Evolutionary conservation across 2,113 vertebrate genomes (phyloP).

Genomic region (Xiphias gladius): DNA sequence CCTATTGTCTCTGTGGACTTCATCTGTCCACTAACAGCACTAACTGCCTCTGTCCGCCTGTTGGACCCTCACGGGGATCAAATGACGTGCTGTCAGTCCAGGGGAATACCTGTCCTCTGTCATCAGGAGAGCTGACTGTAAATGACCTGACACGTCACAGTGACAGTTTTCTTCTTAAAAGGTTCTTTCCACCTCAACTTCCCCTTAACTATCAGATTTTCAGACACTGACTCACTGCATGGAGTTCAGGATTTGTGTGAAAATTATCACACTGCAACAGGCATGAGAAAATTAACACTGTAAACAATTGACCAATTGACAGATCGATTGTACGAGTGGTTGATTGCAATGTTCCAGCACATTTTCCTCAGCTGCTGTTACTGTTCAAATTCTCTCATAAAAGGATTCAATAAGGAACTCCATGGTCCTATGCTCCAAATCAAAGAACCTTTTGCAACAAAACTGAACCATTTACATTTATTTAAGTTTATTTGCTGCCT

Average conservation of each 20-base stretch:
- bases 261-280: conserved; percentile 12
- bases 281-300: conserved; percentile 18
- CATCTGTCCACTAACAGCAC: conserved; percentile 40
- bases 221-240: conserved; percentile 50
- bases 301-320: conserved; percentile 35
- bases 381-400: background rate
- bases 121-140: background rate
- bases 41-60: conserved; percentile 49
- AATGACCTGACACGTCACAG: conserved; percentile 21
- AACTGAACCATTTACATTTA: background rate
- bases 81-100: conserved; percentile 46
- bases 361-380: background rate
- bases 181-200: conserved; percentile 81
- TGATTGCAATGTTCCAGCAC: background rate
- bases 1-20: conserved; percentile 41
- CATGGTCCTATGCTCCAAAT: background rate
- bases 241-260: background rate
- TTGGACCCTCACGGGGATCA: conserved; percentile 28
- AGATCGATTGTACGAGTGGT: conserved; percentile 21
- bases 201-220: conserved; percentile 63
- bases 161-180: conserved; percentile 72
- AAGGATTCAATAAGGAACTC: background rate
- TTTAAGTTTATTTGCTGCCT: background rate
- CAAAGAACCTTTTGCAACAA: background rate
- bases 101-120: conserved; percentile 78